Evolutionary conservation across 2,113 vertebrate genomes (phyloP), one percentile per base, ranked within the genome.

Genomic region (Myotis brandtii): DNA sequence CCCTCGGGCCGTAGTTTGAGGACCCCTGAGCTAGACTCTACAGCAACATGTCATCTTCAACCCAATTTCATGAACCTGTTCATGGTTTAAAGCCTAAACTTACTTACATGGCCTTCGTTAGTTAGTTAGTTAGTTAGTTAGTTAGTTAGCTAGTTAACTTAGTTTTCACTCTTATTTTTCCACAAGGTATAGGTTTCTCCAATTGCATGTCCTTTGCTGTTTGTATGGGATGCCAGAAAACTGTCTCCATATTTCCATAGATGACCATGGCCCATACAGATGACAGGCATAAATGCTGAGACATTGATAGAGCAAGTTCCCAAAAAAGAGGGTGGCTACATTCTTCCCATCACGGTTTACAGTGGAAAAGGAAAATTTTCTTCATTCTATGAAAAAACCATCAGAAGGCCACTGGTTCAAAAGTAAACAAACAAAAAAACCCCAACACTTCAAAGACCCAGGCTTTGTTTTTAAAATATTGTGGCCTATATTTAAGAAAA

Each of bases 401-500:
- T 20, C 18, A 56, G 17, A 64, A 87, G 48, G 12, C 40, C 20
- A 48, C 9, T 21, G 8, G 7, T 52, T 95, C 20, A 59, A 64
- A 11, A 62, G 25, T 62, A 67, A 62, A 21, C 46, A 77, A 48
- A 17, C 30, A 66, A 67, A n/a, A 62, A 25, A 12, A 3, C 3
- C 4, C 56, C 56, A 62, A 27, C 59, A 66, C 6, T 72, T 81
- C 10, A 21, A 86, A 95, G 67, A 64, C 46, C 8, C 7, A 20
- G 18, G 4, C 27, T 88, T 93, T 54, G 48, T 73, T 95, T 90
- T 52, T 67, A 80, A 95, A 77, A 67, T 0, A 20, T 79, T 81
- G 40, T 92, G 50, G 91, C 56, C 80, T 87, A 40, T 64, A 7
- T 62, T 89, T 80, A 59, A 67, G 40, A 95, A 90, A 93, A 77